A percentile compares a stretch with the other conserved stretches of the same genome.
Evolutionary conservation across 2,113 vertebrate genomes (phyloP).

Genomic region (Oncorhynchus tshawytscha): DNA sequence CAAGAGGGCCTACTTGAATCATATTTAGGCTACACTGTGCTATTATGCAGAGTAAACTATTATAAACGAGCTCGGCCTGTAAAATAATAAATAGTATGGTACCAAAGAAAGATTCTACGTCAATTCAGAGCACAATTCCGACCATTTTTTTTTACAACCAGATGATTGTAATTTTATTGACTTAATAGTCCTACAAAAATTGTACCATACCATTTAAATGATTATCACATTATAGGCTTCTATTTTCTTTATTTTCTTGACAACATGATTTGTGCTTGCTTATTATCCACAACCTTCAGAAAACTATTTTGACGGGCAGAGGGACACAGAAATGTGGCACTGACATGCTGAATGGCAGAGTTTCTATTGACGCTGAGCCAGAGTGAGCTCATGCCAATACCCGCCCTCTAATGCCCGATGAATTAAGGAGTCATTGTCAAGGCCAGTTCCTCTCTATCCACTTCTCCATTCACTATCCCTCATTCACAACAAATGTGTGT

Average conservation of each 20-base stretch:
- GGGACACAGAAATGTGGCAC: slow-evolving; percentile 37
- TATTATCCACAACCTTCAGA: too few species aligned
- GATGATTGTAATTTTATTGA: too few species aligned
- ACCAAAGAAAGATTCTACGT: too few species aligned
- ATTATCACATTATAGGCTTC: too few species aligned
- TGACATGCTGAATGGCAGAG: neutral
- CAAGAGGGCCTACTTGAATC: slow-evolving; percentile 15
- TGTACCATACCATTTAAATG: too few species aligned
- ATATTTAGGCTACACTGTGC: neutral
- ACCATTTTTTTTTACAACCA: too few species aligned
- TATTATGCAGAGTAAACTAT: too few species aligned
- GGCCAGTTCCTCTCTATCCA: slow-evolving; percentile 46
- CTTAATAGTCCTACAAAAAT: too few species aligned
- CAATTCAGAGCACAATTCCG: too few species aligned
- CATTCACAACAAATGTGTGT: slow-evolving; percentile 40
- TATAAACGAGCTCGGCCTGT: neutral
- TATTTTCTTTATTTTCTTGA: too few species aligned
- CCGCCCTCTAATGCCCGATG: slow-evolving; percentile 12
- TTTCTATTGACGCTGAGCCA: slow-evolving; percentile 32
- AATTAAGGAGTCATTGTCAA: slow-evolving; percentile 55
- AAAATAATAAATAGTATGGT: too few species aligned
- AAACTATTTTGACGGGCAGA: slow-evolving; percentile 47
- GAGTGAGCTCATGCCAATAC: slow-evolving; percentile 32
- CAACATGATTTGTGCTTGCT: too few species aligned
- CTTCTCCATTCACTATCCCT: slow-evolving; percentile 27